phyloP scores from a whole-genome alignment of 2,888 invertebrate species.

The Lepeophtheirus nordmannii region DNA sequence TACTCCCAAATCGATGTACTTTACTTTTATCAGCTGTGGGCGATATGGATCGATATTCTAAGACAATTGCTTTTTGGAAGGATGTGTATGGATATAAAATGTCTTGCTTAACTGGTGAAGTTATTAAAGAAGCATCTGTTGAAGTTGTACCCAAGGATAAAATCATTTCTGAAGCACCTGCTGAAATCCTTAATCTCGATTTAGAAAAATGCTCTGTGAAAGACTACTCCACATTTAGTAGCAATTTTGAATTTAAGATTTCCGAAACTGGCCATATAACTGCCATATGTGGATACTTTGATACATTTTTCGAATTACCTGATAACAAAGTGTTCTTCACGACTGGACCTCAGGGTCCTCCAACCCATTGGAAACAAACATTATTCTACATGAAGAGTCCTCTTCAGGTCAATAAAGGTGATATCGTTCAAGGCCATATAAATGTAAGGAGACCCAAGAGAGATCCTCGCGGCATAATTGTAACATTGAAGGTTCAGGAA shows the following conservation, averaged over 20 bases:
- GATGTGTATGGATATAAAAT: constrained; percentile 87
- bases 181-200: constrained; percentile 53
- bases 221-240: constrained; percentile 37
- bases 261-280: constrained; percentile 45
- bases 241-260: constrained; percentile 31
- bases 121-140: constrained; percentile 58
- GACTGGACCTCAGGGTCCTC: constrained; percentile 55
- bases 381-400: constrained; percentile 65
- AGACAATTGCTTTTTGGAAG: constrained; percentile 69
- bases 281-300: constrained; percentile 77
- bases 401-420: constrained; percentile 50
- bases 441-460: not conserved
- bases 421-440: not conserved
- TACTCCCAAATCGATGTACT: constrained; percentile 69
- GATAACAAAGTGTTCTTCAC: constrained; percentile 48
- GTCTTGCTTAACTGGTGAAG: constrained; percentile 72
- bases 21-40: constrained; percentile 64
- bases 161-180: constrained; percentile 48
- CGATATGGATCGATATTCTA: constrained; percentile 52
- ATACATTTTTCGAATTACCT: constrained; percentile 59
- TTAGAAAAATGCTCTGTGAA: constrained; percentile 51
- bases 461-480: not conserved
- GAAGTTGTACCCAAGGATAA: constrained; percentile 47
- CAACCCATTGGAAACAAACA: constrained; percentile 91
- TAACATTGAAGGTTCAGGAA: not conserved